Evolutionary conservation across 2,797 vertebrate genomes (phyloP).

Genomic region (Petrocephalus schoutedeni): DNA sequence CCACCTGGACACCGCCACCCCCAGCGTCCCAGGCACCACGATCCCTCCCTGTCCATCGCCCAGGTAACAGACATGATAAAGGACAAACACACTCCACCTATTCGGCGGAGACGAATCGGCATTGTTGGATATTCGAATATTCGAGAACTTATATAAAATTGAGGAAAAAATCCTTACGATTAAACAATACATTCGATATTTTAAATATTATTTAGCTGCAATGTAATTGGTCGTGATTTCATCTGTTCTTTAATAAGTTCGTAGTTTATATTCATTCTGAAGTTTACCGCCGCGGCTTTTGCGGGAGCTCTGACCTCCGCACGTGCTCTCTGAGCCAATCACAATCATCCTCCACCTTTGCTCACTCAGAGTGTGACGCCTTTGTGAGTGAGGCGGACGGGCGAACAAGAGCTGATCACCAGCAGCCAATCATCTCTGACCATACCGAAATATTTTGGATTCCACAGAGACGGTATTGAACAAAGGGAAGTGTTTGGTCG

Average conservation of each 20-base stretch:
- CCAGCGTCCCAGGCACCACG: background rate
- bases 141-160: background rate
- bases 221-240: background rate
- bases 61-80: background rate
- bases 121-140: background rate
- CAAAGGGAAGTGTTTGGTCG: background rate
- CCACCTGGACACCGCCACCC: background rate
- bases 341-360: background rate
- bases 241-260: background rate
- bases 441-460: background rate
- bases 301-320: background rate
- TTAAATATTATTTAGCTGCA: too few species aligned
- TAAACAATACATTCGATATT: background rate
- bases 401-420: background rate
- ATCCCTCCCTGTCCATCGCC: background rate
- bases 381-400: background rate
- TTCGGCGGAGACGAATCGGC: background rate
- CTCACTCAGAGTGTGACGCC: background rate
- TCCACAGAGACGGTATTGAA: background rate
- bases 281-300: background rate
- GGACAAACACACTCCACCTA: background rate
- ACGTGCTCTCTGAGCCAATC: background rate
- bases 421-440: background rate
- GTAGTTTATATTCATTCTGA: background rate
- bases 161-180: background rate